A percentile compares a stretch with the other conserved stretches of the same genome.
phyloP scores from a whole-genome alignment of 92 coral and sea anemone genomes.

The Phenganax stokvisi region DNA sequence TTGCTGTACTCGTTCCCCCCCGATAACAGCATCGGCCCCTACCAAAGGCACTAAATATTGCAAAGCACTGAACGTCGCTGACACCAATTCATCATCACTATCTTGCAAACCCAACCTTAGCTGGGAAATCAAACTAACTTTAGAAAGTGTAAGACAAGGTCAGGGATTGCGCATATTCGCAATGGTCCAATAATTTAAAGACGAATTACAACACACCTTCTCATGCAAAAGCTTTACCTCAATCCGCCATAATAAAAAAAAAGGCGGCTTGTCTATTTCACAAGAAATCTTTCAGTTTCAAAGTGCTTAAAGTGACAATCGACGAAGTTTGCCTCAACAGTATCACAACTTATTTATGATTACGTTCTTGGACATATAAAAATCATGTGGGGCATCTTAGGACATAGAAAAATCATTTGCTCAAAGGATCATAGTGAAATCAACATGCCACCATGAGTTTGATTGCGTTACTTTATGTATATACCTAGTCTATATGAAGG shows the following conservation, averaged over 20 bases:
- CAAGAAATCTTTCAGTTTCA: too few relatives aligned
- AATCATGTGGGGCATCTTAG: background rate
- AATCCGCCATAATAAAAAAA: too few relatives aligned
- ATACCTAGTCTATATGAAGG: background rate
- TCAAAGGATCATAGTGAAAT: background rate
- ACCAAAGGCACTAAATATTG: slow-evolving; percentile 78
- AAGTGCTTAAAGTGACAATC: too few relatives aligned
- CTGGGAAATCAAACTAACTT: slow-evolving; percentile 35
- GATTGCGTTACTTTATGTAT: background rate
- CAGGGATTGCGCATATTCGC: background rate
- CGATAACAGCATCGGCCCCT: slow-evolving; percentile 78
- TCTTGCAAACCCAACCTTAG: slow-evolving; percentile 79
- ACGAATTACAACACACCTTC: too few relatives aligned
- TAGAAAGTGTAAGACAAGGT: background rate
- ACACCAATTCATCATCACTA: slow-evolving; percentile 73
- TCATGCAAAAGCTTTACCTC: too few relatives aligned
- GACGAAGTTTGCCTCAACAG: too few relatives aligned
- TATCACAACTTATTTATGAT: too few relatives aligned
- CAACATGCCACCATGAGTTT: background rate
- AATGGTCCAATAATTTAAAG: too few relatives aligned
- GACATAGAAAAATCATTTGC: background rate
- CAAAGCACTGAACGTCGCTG: slow-evolving; percentile 80
- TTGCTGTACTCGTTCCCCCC: slow-evolving; percentile 71
- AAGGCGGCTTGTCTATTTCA: too few relatives aligned
- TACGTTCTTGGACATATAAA: background rate